A percentile compares a stretch with the other conserved stretches of the same genome.
Conservation (phyloP, 1,140 invertebrate species). For the Drosophila busckii region DNA sequence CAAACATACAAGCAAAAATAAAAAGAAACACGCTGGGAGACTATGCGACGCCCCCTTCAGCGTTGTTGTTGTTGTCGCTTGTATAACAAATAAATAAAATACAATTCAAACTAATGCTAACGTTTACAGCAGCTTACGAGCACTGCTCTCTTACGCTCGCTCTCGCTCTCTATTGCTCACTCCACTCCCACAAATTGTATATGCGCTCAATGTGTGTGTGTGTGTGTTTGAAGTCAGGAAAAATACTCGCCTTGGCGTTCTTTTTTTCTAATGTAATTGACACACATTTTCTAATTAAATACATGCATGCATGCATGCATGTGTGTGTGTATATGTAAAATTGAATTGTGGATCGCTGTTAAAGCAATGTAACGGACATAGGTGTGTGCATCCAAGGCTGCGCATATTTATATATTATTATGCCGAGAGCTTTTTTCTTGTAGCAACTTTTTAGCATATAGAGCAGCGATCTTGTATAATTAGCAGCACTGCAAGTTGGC, state of each 20-base stretch:
- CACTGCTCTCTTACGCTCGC: constrained; percentile 8
- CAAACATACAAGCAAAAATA: not conserved
- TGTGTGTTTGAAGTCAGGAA: constrained; percentile 52
- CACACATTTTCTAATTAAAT: constrained; percentile 68
- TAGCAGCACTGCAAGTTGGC: too few relatives aligned
- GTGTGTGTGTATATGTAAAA: constrained; percentile 5
- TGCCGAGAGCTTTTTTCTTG: too few relatives aligned
- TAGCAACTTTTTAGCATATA: too few relatives aligned
- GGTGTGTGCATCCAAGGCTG: too few relatives aligned
- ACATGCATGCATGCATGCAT: not conserved
- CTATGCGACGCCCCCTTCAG: constrained; percentile 62
- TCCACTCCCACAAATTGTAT: constrained; percentile 26
- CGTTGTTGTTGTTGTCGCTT: constrained; percentile 27
- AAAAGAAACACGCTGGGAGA: constrained; percentile 49
- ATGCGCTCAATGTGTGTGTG: constrained; percentile 7
- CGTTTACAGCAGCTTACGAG: not conserved
- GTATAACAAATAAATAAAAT: constrained; percentile 54
- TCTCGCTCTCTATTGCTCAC: constrained; percentile 4
- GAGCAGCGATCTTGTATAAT: too few relatives aligned
- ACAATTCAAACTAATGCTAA: constrained; percentile 51
- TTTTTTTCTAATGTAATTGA: constrained; percentile 64
- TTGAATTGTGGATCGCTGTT: constrained; percentile 20
- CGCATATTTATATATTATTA: too few relatives aligned
- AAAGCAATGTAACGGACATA: too few relatives aligned
- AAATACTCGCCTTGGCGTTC: constrained; percentile 49